Percentiles rank a stretch among this genome's conserved stretches.
Conservation (phyloP, 2,113 vertebrate genomes). For the Trogon surrucura region DNA sequence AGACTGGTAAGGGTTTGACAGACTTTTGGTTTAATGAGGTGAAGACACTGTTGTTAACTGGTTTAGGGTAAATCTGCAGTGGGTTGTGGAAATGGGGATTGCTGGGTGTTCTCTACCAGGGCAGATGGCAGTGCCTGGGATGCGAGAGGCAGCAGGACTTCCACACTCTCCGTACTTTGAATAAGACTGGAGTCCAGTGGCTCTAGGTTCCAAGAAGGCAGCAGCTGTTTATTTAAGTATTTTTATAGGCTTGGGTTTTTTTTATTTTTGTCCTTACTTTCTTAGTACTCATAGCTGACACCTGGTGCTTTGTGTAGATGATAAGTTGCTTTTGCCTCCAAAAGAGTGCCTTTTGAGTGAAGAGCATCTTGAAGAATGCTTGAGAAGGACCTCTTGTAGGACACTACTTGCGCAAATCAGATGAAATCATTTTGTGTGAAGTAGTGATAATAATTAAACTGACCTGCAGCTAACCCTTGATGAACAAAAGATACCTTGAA, state of each 20-base stretch:
- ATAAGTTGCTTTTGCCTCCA: neutral
- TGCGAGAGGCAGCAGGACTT: accelerated
- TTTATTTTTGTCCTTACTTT: neutral
- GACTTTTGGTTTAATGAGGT: neutral
- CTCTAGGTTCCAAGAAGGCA: neutral
- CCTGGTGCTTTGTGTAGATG: neutral
- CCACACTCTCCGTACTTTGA: accelerated
- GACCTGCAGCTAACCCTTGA: neutral
- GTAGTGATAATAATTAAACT: neutral
- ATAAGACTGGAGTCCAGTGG: neutral
- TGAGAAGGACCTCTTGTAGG: neutral
- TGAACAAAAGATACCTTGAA: neutral
- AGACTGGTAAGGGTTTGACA: neutral
- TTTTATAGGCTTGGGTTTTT: neutral
- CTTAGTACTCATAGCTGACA: neutral
- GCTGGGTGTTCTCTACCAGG: neutral
- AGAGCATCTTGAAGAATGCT: neutral
- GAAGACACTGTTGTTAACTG: neutral
- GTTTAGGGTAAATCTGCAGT: neutral
- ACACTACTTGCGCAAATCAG: neutral
- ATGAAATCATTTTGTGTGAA: neutral
- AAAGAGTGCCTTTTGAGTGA: neutral
- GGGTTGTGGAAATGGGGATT: neutral
- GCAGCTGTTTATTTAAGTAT: neutral
- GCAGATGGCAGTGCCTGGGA: neutral